Evolutionary conservation across 2,888 invertebrate species (phyloP).

Genomic region (Leistus spinibarbis): DNA sequence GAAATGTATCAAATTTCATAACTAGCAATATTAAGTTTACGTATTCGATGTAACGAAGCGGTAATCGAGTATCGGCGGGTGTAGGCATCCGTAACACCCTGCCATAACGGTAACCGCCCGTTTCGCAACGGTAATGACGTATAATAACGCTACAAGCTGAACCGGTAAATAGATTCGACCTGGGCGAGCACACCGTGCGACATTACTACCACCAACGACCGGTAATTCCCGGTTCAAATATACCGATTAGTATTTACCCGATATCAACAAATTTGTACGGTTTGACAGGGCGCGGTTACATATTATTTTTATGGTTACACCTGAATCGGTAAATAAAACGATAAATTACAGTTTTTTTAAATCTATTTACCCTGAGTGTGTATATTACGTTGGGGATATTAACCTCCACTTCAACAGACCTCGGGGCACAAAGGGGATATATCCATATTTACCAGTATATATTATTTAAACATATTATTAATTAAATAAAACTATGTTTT

Average conservation of each 20-base stretch:
- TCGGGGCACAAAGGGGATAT: no score
- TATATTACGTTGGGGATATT: no score
- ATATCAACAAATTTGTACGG: background rate
- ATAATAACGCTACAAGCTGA: conserved; percentile 2
- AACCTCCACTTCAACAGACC: no score
- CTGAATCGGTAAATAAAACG: no score
- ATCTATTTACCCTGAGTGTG: no score
- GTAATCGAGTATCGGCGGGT: background rate
- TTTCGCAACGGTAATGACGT: conserved; percentile 1
- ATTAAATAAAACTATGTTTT: no score
- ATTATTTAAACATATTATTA: no score
- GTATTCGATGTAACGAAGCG: background rate
- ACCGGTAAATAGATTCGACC: conserved; percentile 2
- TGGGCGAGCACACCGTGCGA: background rate
- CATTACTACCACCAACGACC: background rate
- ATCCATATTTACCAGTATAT: no score
- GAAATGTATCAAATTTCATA: background rate
- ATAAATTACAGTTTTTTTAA: no score
- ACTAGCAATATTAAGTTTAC: background rate
- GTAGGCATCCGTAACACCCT: background rate
- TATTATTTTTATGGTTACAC: no score
- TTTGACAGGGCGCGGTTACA: background rate
- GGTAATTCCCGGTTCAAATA: background rate
- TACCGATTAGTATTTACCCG: background rate
- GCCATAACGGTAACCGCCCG: background rate